Base-by-base conservation (phyloP, 2,888 invertebrate species). In the Trimorus sp. region DNA sequence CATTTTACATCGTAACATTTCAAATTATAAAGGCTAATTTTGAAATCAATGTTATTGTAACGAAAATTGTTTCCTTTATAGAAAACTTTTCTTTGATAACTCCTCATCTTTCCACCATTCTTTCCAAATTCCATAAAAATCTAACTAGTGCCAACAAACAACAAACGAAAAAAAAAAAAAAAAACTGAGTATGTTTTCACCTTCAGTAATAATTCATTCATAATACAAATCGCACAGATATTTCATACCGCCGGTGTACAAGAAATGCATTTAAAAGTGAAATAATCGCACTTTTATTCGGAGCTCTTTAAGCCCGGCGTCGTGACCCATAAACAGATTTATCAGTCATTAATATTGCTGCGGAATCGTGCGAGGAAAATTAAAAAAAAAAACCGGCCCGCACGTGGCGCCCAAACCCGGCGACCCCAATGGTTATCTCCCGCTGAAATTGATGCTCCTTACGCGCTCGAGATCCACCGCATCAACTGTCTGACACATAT, bases 301-400 rank as follows among this genome's bases (percentile, higher is more conserved):
- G 51, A 59, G 42, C 54, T 62, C 37, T 62, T 60, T 70, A 60
- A 60, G 36, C 40, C 36, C 60, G 49, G 42, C 62, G 36, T 62
- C 40, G 36, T 75, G 74, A 65, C 66, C 59, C 45, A 66, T 66
- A 66, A 75, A 75, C 74, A 75, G 59, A 66, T 75, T 75, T 75
- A 66, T 75, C 74, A 75, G 66, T 66, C 65, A 66, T 75, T 75
- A 75, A 75, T 66, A 66, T 42, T 63, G 53, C 53, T 37, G 16
- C 40, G n/a, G n/a, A 54, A 62, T 71, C 38, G 45, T 45, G 45
- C 7, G 49, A 12, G 0, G 9, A 16, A 45, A 45, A 45, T 26
- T 37, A 36, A 51, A 26, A 63, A 73, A 49, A 74, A 54, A 48
- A 70, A 51, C 70, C 59, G 26, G 26, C 14, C 40, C 16, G 59